Percentiles rank a stretch among this genome's conserved stretches.
Evolutionary conservation across 1,140 invertebrate species (phyloP).

Genomic region (Ericerus pela): DNA sequence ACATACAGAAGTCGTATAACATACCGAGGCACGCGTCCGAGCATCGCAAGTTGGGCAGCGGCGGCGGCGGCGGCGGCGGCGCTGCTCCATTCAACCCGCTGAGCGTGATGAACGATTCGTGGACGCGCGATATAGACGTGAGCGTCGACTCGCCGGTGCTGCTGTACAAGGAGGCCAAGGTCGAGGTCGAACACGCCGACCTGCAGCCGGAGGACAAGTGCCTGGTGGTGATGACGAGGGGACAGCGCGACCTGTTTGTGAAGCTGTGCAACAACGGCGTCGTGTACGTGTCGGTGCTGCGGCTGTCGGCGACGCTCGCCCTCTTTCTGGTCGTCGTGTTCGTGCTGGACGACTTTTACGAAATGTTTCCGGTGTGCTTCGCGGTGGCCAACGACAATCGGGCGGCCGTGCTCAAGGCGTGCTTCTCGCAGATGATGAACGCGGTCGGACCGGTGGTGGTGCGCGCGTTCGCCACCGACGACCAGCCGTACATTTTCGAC

Average conservation of each 20-base stretch:
- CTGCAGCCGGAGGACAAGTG: conserved; percentile 8
- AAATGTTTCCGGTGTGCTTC: conserved; percentile 15
- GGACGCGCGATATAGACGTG: conserved; percentile 13
- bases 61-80: too few species aligned
- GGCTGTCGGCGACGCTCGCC: conserved; percentile 1
- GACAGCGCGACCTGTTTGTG: conserved; percentile 13
- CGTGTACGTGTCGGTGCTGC: conserved; percentile 14
- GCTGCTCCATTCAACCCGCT: not conserved
- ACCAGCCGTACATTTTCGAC: not conserved
- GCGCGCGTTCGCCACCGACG: conserved; percentile 15
- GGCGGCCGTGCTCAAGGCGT: not conserved
- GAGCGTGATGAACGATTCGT: not conserved
- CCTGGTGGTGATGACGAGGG: conserved; percentile 16
- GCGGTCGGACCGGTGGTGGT: conserved; percentile 6
- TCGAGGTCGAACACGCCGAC: not conserved
- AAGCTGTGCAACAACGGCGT: conserved; percentile 15
- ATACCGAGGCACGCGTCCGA: not conserved
- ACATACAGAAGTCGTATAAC: conserved; percentile 16
- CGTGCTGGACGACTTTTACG: conserved; percentile 14
- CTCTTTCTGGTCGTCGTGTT: conserved; percentile 12
- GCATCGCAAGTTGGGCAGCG: not conserved
- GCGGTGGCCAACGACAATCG: conserved; percentile 3
- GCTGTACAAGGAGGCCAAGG: conserved; percentile 8
- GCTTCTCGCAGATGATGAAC: conserved; percentile 6
- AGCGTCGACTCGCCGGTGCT: conserved; percentile 13